phyloP scores from a whole-genome alignment of 2,888 invertebrate species.

The Glomeris marginata region DNA sequence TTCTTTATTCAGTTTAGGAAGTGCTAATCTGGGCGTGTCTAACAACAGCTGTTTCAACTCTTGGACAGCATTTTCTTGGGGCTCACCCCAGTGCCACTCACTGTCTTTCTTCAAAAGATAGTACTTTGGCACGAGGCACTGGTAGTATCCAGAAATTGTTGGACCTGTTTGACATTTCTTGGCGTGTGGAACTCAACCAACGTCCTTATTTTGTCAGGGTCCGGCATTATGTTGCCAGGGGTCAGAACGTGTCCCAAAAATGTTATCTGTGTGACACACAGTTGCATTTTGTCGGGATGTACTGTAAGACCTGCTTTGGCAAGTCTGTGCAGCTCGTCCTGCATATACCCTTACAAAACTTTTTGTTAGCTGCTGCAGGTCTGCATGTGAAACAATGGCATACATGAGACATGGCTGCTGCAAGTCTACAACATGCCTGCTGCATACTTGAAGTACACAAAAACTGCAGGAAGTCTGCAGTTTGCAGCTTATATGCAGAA shows the following conservation, averaged over 20 bases:
- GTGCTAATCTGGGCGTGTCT: conserved; percentile 16
- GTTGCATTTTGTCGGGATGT: conserved; percentile 19
- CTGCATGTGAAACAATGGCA: no score
- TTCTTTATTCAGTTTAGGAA: conserved; percentile 19
- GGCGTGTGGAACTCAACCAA: conserved; percentile 13
- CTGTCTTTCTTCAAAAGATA: conserved; percentile 15
- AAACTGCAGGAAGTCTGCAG: conserved; percentile 11
- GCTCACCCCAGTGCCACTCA: conserved; percentile 10
- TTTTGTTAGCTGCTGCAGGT: no score
- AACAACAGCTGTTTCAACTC: conserved; percentile 7
- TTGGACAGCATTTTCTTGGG: conserved; percentile 1
- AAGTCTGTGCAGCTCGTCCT: conserved; percentile 17
- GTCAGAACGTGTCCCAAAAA: conserved; percentile 2
- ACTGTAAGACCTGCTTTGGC: conserved; percentile 17
- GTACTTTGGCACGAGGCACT: conserved; percentile 8
- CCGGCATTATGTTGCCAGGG: no score
- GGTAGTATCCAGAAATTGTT: conserved; percentile 12
- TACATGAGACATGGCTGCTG: no score
- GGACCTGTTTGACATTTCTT: conserved; percentile 14
- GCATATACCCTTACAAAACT: no score
- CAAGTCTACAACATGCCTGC: no score
- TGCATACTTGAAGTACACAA: no score
- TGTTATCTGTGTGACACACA: not conserved
- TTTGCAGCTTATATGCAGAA: no score
- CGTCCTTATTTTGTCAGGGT: not conserved